Base-by-base conservation (phyloP, 2,113 vertebrate genomes). In the Marcusenius ussheri region DNA sequence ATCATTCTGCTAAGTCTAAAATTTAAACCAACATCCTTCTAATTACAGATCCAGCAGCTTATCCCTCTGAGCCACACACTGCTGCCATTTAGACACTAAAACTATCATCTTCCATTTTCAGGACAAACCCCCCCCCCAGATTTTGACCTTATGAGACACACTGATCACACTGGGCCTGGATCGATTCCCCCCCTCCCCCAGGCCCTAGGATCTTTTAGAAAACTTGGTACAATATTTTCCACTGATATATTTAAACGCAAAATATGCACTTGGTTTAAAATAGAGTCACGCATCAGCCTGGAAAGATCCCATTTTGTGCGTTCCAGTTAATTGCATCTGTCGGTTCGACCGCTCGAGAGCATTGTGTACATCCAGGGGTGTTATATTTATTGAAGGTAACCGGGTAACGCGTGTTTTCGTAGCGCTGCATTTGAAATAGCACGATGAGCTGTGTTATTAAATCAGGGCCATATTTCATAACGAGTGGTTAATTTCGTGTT, bases 381-480 rank as follows among this genome's bases (percentile, higher is more conserved):
- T 80, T 80, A 80, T 80, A 80, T 80, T 80, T 80, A 42, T 80
- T 80, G 74, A 42, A 80, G 74, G 74, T 80, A 80, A 42, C 74
- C 31, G 74, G 74, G 74, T 80, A 80, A 80, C 74, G 74, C 42
- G 74, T 80, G 74, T 80, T 42, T 80, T 70, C n/a, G 62, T 42
- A 42, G 35, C 74, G 35, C 17, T 42, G 74, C 74, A 19, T 80
- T 80, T 80, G 74, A 80, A 80, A 93, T 92, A 58, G 91, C 62
- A 92, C 90, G 87, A 85, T 90, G 49, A 42, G 5, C 90, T 90
- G 86, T 84, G 90, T 88, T 84, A 86, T 90, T 80, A 56, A 83
- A 53, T 86, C 58, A 84, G 24, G 45, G 39, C 21, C 39, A 42
- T 84, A 84, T 47, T 84, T 84, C 42, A 47, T 84, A 47, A 47